Evolutionary conservation across 2,797 vertebrate species (phyloP), one percentile per base, ranked within the genome.

Genomic region (Fundulus diaphanus): DNA sequence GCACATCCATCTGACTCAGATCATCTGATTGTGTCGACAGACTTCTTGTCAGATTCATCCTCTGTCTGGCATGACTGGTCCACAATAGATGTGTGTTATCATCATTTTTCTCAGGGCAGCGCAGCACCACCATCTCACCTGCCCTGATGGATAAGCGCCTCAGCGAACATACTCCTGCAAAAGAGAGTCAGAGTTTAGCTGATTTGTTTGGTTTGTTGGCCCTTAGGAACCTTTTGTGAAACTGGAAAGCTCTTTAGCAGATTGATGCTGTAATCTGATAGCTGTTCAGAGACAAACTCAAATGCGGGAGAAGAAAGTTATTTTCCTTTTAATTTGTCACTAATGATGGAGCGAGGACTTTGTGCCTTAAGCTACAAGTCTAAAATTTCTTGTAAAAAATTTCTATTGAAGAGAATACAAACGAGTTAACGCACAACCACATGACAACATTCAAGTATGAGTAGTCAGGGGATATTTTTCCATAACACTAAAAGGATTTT

Each of bases 111-210:
- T 2, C 0, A 0, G 3, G 31, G 68, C 89, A 92, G 1, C 0
- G 2, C 70, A 91, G 1, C 8, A 7, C 49, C 20, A 80, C 86
- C 84, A 93, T 76, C 56, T 92, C 90, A 3, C 85, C 91, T 7
- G 71, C 44, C 40, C 1, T 40, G 2, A 85, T 70, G 56, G 65
- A 0, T 6, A 79, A 3, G 7, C 20, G 8, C 15, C 13, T 63
- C 46, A 68, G 29, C 6, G 68, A 33, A 27, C 7, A 33, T n/a
- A 61, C 72, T 37, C 68, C 80, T 82, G 68, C 15, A 74, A 72
- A 46, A 37, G 16, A 72, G 56, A 49, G 7, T n/a, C 3, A 0
- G 2, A 46, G 16, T 72, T 27, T 27, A 16, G 24, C 1, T 70
- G 6, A n/a, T 16, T 27, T 37, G 27, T n/a, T 63, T 40, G 57